These are phyloP conservation scores for Colossoma macropomum DNA, from an alignment of 2,113 vertebrate species.

Conservation along the genomic window DNA sequence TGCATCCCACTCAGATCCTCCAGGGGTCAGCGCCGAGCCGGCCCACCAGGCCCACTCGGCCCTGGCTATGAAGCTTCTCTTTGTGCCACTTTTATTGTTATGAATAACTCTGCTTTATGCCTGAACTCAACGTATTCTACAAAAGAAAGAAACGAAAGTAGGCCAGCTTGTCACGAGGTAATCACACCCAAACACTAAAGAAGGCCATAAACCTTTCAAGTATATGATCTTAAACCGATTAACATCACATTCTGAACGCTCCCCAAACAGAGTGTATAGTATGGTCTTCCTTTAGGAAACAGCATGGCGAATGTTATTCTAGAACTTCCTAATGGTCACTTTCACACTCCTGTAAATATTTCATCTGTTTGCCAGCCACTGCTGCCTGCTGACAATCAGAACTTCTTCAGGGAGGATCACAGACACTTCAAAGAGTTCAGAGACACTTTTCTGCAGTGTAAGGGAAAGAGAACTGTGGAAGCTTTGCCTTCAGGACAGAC, in stretches of 20 bases:
- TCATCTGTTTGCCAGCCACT: conserved; percentile 47
- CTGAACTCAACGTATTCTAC: conserved; percentile 61
- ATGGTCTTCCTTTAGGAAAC: neutral
- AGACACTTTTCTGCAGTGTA: conserved; percentile 31
- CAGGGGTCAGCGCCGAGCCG: conserved; percentile 70
- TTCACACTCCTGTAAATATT: conserved; percentile 48
- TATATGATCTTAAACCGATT: neutral
- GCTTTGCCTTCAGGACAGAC: conserved; percentile 31
- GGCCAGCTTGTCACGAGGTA: conserved; percentile 45
- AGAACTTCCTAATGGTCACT: conserved; percentile 27
- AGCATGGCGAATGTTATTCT: neutral
- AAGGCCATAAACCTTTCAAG: neutral
- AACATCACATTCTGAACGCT: neutral
- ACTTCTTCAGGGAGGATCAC: neutral
- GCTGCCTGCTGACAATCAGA: conserved; percentile 51
- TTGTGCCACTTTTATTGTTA: conserved; percentile 67
- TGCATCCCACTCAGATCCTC: conserved; percentile 76
- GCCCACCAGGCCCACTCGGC: conserved; percentile 43
- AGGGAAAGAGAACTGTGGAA: conserved; percentile 12
- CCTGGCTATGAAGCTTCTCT: conserved; percentile 64
- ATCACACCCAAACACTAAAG: conserved; percentile 15
- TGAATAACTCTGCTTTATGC: conserved; percentile 68
- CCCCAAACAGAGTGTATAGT: neutral
- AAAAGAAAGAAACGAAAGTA: conserved; percentile 58
- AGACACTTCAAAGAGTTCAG: conserved; percentile 28